Conservation (phyloP, 2,797 vertebrate species). For the Tamandua tetradactyla region DNA sequence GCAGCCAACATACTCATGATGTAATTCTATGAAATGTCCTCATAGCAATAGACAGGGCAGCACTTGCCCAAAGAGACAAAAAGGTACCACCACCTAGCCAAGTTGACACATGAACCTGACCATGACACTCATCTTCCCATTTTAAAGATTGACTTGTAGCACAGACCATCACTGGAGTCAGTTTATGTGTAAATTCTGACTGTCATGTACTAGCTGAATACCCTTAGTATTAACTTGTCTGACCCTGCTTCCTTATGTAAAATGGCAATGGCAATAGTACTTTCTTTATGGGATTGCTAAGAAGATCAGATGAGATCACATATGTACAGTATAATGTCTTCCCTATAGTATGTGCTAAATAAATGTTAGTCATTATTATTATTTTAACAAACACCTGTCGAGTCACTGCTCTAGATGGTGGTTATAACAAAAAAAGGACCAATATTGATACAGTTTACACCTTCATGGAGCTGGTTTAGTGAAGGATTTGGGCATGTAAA, state of each 20-base stretch:
- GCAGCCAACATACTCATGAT: no score
- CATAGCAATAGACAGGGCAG: no score
- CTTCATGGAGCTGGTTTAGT: background rate
- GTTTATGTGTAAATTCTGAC: background rate
- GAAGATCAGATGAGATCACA: background rate
- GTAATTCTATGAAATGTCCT: no score
- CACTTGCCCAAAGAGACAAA: no score
- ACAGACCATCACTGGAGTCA: background rate
- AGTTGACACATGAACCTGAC: no score
- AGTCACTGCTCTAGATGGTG: background rate
- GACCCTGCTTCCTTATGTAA: background rate
- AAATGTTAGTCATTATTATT: background rate
- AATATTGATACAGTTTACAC: background rate
- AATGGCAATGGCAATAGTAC: background rate
- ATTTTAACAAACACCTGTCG: background rate
- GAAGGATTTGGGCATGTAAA: background rate
- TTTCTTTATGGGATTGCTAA: background rate
- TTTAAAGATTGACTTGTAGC: background rate
- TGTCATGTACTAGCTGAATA: background rate
- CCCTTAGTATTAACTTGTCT: background rate
- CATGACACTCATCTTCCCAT: background rate
- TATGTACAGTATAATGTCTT: background rate
- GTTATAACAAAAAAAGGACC: background rate
- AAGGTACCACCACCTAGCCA: no score
- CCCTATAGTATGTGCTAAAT: background rate